A percentile compares a stretch with the other conserved stretches of the same genome.
These are phyloP conservation scores for Cyclophora punctaria DNA, from an alignment of 2,888 invertebrate genomes.

Conservation along the genomic window DNA sequence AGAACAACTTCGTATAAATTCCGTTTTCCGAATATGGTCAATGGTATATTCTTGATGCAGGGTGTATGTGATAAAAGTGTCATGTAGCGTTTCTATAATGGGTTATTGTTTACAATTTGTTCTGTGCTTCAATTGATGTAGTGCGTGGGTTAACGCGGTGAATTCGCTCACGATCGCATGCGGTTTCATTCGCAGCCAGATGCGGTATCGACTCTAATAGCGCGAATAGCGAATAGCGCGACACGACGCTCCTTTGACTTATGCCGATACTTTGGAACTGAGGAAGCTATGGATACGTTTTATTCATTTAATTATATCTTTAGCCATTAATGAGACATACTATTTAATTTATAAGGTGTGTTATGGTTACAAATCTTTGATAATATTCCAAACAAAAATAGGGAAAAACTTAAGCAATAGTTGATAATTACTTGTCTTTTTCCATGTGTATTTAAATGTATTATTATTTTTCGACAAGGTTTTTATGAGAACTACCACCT, in stretches of 20 bases:
- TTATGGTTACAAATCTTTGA: no score
- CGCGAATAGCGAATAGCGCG: conserved; percentile 68
- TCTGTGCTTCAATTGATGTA: conserved; percentile 3
- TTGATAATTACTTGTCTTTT: no score
- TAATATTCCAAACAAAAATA: no score
- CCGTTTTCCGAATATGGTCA: conserved; percentile 39
- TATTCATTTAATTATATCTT: background rate
- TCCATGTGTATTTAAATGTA: no score
- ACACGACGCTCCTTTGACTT: conserved; percentile 57
- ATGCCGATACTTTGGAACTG: conserved; percentile 47
- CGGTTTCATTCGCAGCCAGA: conserved; percentile 59
- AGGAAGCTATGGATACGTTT: conserved; percentile 28
- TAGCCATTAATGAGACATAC: no score
- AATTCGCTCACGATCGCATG: conserved; percentile 49
- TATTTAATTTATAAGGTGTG: no score
- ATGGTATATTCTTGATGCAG: conserved; percentile 2
- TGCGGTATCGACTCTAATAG: conserved; percentile 63
- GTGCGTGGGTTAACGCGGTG: conserved; percentile 40
- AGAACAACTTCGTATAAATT: conserved; percentile 35
- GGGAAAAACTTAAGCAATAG: no score
- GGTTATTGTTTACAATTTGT: conserved; percentile 27
- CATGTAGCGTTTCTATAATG: conserved; percentile 23
- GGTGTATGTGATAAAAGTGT: conserved; percentile 10
- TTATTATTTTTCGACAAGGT: no score
- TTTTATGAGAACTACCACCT: no score